Conservation (phyloP, 2,113 vertebrate genomes). For the Micromys minutus region DNA sequence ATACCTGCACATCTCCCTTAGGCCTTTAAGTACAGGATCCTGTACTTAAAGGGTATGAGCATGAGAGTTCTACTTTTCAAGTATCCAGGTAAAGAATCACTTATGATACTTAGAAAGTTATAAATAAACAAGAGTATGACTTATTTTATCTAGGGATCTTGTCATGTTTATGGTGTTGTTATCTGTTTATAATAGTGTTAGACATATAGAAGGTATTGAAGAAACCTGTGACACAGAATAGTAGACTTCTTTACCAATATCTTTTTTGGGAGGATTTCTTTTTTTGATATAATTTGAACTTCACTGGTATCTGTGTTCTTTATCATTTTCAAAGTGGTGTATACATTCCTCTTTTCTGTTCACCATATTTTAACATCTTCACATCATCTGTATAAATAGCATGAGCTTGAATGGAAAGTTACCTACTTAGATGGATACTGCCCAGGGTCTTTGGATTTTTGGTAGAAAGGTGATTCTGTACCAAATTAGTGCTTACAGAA, state of each 20-base stretch:
- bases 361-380: not conserved
- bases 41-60: too few species aligned
- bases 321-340: not conserved
- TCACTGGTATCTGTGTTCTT: not conserved
- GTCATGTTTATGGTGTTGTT: not conserved
- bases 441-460: slow-evolving; percentile 48
- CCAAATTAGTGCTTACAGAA: slow-evolving; percentile 38
- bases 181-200: not conserved
- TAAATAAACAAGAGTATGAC: not conserved
- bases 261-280: slow-evolving; percentile 9
- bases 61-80: not conserved
- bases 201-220: not conserved
- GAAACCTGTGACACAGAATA: not conserved
- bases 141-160: not conserved
- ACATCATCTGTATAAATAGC: not conserved
- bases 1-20: not conserved
- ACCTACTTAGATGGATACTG: slow-evolving; percentile 43
- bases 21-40: not conserved
- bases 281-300: not conserved
- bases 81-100: not conserved
- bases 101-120: not conserved
- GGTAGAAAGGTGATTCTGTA: not conserved
- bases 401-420: slow-evolving; percentile 33
- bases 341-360: not conserved
- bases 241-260: not conserved